These are phyloP conservation scores for Melanostoma scalare DNA, from an alignment of 2,888 invertebrate species.

Conservation along the genomic window DNA sequence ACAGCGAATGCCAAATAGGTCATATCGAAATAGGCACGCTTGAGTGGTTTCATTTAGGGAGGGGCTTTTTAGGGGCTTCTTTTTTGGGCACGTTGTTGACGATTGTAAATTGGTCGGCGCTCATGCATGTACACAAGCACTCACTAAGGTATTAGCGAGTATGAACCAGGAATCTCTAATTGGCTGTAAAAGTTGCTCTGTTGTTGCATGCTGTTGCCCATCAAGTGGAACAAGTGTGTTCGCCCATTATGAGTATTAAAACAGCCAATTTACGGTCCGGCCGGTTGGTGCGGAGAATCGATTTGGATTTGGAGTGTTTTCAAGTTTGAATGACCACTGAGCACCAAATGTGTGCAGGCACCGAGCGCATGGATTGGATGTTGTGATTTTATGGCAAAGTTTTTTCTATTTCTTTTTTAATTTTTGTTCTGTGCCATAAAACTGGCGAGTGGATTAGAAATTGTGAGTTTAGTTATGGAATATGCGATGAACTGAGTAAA, in stretches of 20 bases:
- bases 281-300: slow-evolving; percentile 34
- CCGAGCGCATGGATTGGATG: background rate
- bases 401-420: background rate
- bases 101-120: slow-evolving; percentile 46
- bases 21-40: slow-evolving; percentile 44
- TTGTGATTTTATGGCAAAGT: slow-evolving; percentile 10
- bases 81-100: slow-evolving; percentile 37
- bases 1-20: slow-evolving; percentile 41
- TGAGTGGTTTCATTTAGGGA: slow-evolving; percentile 50
- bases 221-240: slow-evolving; percentile 65
- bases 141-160: slow-evolving; percentile 18
- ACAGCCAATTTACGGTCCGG: slow-evolving; percentile 49
- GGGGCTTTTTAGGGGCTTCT: slow-evolving; percentile 13
- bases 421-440: too few relatives aligned
- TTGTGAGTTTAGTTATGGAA: too few relatives aligned
- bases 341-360: background rate
- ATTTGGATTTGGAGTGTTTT: slow-evolving; percentile 63
- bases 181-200: slow-evolving; percentile 52
- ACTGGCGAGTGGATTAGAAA: too few relatives aligned
- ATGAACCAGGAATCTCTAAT: slow-evolving; percentile 50
- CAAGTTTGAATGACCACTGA: slow-evolving; percentile 41
- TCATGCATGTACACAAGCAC: slow-evolving; percentile 47
- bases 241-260: slow-evolving; percentile 50
- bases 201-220: slow-evolving; percentile 17
- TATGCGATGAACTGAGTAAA: too few relatives aligned